Base-by-base conservation (phyloP, 1,140 invertebrate genomes). In the Battus philenor region DNA sequence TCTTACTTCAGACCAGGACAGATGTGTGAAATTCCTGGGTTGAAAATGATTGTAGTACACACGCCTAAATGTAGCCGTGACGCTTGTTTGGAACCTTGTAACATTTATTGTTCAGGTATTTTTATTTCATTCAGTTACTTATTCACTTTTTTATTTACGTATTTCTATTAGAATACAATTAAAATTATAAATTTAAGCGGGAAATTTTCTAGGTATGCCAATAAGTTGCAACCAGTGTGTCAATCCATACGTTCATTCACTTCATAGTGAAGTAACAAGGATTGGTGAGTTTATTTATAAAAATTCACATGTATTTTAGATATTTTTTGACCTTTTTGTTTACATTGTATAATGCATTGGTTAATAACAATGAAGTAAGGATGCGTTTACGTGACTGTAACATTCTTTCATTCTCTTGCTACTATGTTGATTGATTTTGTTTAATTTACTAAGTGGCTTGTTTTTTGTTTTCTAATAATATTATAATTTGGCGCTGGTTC, bases 1-100 rank as follows among this genome's bases (percentile, higher is more conserved):
- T 76, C 53, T 76, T 68, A 70, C 71, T 78, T 56, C 66, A 79
- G 73, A 62, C 26, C 44, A 32, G 36, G 49, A 34, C 61, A 75
- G 22, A 22, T 41, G 24, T 44, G 49, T 50, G 15, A 27, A 24
- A 29, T 56, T 10, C 62, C 65, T 26, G 45, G 47, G 43, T 48
- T 68, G 60, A 83, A 79, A 64, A 81, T 79, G 73, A 50, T 81
- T 27, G 64, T 81, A 26, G 64, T 78, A 15, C 79, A 83, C 38
- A 51, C 56, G 16, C 68, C 75, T 15, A 53, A 54, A 39, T 63
- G 54, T 30, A 22, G 3, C 20, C 18, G 30, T 32, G 54, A 47
- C 36, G 16, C 34, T 48, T 74, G 66, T 47, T 49, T 56, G 44
- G 59, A 61, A 51, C 38, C 56, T 54, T 64, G 61, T 49, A 61